Conservation (phyloP, 2,797 vertebrate species). For the Holocentrus rufus region DNA sequence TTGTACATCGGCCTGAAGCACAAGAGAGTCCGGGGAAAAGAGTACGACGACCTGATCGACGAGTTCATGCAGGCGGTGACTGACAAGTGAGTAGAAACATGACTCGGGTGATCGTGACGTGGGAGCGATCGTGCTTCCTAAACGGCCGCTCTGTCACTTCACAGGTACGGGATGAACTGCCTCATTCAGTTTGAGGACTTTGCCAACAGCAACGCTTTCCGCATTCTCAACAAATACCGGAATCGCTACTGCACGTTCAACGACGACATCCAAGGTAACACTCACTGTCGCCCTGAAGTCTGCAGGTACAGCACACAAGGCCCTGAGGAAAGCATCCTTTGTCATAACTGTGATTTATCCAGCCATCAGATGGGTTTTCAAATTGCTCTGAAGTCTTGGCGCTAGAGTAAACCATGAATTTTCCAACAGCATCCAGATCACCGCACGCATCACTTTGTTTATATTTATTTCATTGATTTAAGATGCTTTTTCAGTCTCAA, state of each 20-base stretch:
- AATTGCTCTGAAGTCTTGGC: background rate
- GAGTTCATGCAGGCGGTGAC: constrained; percentile 99
- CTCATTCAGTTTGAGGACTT: constrained; percentile 99
- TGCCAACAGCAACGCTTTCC: constrained; percentile 96
- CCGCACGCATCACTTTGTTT: background rate
- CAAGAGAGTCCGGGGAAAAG: constrained; percentile 91
- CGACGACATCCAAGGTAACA: constrained; percentile 95
- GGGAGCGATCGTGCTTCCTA: background rate
- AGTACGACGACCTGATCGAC: constrained; percentile 93
- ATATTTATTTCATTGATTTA: too few relatives aligned
- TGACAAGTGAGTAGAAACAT: constrained; percentile 87
- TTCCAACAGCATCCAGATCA: background rate
- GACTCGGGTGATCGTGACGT: rapidly evolving
- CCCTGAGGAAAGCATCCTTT: background rate
- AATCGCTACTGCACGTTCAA: constrained; percentile 95
- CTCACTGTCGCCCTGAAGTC: background rate
- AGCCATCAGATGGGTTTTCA: background rate
- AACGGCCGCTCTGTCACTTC: background rate
- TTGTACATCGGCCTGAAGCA: constrained; percentile 98
- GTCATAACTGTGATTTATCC: too few relatives aligned
- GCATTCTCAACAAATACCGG: constrained; percentile 95
- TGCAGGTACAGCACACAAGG: too few relatives aligned
- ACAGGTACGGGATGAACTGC: constrained; percentile 96
- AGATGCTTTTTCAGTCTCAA: background rate
- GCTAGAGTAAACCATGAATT: background rate